Conservation (phyloP, 2,797 vertebrate species). For the Diplodus sargus region DNA sequence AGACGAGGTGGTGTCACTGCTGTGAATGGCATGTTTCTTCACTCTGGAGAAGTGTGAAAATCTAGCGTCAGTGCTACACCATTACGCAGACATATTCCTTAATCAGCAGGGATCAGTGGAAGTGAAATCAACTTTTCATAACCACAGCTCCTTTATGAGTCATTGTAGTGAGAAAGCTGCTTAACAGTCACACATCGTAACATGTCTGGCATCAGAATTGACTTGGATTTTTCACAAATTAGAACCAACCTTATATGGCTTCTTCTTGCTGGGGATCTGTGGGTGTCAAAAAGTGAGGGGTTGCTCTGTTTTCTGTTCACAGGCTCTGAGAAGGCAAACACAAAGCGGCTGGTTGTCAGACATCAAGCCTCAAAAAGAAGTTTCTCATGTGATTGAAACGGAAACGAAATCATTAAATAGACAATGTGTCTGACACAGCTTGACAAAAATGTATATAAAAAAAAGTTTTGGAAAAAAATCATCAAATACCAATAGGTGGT, state of each 20-base stretch:
- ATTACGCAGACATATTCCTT: neutral
- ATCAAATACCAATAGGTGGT: slow-evolving; percentile 92
- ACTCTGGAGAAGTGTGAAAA: slow-evolving; percentile 83
- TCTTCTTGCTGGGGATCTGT: slow-evolving; percentile 98
- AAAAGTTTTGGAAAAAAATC: neutral
- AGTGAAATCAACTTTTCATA: neutral
- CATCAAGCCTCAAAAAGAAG: neutral
- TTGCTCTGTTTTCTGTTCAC: slow-evolving; percentile 98
- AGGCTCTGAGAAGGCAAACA: slow-evolving; percentile 86
- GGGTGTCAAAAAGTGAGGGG: slow-evolving; percentile 96
- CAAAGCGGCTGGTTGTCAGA: neutral
- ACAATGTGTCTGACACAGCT: neutral
- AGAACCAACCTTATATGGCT: slow-evolving; percentile 94
- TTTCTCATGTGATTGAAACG: neutral
- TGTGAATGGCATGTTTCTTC: slow-evolving; percentile 99
- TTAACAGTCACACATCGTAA: neutral
- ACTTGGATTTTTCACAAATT: neutral
- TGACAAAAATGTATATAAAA: accelerated
- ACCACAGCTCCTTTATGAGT: neutral
- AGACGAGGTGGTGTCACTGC: slow-evolving; percentile 98
- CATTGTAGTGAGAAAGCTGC: neutral
- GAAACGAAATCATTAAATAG: neutral
- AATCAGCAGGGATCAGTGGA: neutral
- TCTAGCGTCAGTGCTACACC: slow-evolving; percentile 17
- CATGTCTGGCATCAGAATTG: neutral